Base-by-base conservation (phyloP, 2,113 vertebrate genomes). In the Turdus rufiventris region DNA sequence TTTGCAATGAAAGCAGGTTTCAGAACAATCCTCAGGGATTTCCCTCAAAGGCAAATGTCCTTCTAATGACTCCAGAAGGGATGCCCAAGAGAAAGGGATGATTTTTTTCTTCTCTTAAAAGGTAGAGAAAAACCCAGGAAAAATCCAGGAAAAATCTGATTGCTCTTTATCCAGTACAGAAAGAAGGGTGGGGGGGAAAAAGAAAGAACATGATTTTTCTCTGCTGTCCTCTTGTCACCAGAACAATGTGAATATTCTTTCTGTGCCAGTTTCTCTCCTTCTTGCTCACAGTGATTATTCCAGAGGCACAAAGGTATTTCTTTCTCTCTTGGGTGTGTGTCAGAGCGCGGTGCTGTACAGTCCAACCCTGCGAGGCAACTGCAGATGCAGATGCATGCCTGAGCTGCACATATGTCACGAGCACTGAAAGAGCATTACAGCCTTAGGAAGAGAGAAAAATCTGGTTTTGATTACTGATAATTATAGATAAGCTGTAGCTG, bases 401-500 rank as follows among this genome's bases (percentile, higher is more conserved):
- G 94, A 92, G 84, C 94, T 87, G 94, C 38, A 88, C 91, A 96
- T 72, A 93, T 96, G 95, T 91, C 83, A 93, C 65, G n/a, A 93
- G 51, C 16, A 36, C 76, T 85, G 72, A 76, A 94, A 95, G 93
- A 97, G 58, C 83, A 95, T 94, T 94, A 94, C 71, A 86, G 93
- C 76, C 91, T 97, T 97, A 97, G 90, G 83, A 97, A 94, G 80
- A 94, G 94, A 95, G 93, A 97, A 87, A 95, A 95, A 93, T 96
- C 98, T 98, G 98, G 88, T 97, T 98, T 97, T 97, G 97, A 97
- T 98, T 98, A 98, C 95, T 96, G 94, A 96, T 98, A 98, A 98
- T 98, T 98, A 98, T 34, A 98, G 98, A 98, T 98, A 98, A 98
- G 97, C 97, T 97, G 97, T 97, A 97, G 97, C 97, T 97, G 96